Evolutionary conservation across 1,140 invertebrate genomes (phyloP).

Genomic region (Dryas iulia): DNA sequence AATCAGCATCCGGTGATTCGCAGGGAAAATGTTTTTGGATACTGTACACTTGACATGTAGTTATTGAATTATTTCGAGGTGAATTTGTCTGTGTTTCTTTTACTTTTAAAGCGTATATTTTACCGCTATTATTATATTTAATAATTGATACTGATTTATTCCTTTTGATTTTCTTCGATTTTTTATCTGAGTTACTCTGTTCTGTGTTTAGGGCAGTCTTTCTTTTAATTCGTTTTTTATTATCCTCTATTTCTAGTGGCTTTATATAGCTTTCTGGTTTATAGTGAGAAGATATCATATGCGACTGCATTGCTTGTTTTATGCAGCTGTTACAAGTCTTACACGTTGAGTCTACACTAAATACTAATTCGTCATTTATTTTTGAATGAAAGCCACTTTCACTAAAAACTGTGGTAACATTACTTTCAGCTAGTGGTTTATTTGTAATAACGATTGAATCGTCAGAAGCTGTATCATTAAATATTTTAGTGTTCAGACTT

Average conservation of each 20-base stretch:
- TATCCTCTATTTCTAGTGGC: slow-evolving; percentile 26
- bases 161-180: slow-evolving; percentile 39
- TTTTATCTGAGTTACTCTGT: slow-evolving; percentile 7
- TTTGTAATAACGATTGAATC: not conserved
- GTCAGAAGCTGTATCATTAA: not conserved
- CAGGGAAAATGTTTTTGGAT: slow-evolving; percentile 52
- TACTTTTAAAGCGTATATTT: slow-evolving; percentile 58
- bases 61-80: slow-evolving; percentile 27
- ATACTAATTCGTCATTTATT: not conserved
- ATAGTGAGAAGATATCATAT: not conserved
- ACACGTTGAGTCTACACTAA: not conserved
- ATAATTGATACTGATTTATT: slow-evolving; percentile 47
- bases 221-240: slow-evolving; percentile 33
- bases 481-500: not conserved
- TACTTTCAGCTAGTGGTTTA: not conserved
- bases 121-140: slow-evolving; percentile 51
- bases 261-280: slow-evolving; percentile 36
- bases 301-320: not conserved
- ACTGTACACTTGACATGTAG: slow-evolving; percentile 55
- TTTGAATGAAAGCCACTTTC: not conserved
- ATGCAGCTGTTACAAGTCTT: not conserved
- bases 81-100: slow-evolving; percentile 44
- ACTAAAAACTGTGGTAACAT: not conserved
- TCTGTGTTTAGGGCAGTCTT: slow-evolving; percentile 3
- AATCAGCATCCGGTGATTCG: slow-evolving; percentile 44